Base-by-base conservation (phyloP, 2,113 vertebrate species). In the Thermophis baileyi region DNA sequence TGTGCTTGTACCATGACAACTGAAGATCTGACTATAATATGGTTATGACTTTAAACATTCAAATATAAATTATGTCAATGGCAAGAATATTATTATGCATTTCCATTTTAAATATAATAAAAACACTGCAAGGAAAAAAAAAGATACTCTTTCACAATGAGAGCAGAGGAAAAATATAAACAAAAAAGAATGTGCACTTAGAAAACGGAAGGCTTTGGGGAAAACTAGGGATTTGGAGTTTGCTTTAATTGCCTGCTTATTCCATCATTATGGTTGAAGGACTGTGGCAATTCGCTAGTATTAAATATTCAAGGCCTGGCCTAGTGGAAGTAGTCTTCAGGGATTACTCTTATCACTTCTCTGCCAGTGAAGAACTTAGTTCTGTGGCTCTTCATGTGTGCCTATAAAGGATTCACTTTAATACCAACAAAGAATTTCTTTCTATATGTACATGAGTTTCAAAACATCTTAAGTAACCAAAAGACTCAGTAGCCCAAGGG, bases 241-340 rank as follows among this genome's bases (percentile, higher is more conserved):
- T 97, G 97, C 96, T 98, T 97, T 98, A 98, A 98, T 97, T 97
- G 97, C 97, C 97, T 98, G 95, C 96, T 95, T 93, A 95, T 95
- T 97, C 96, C 95, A 96, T 98, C 97, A 97, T 98, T 98, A 98
- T 96, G 96, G 97, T 97, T 97, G 97, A 98, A 96, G 96, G 95
- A 95, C 95, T 98, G 96, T 97, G 93, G 97, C 97, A 97, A 98
- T 97, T 98, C 97, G 97, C 94, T 91, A 92, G 96, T 95, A 98
- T 97, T 97, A 98, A 98, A 98, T 97, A 98, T 98, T 98, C 98
- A 98, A 97, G 95, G 96, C 95, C 96, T 97, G 97, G 96, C 95
- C 96, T 14, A 49, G 93, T 96, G 94, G 93, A 97, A 96, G 89
- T 35, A 40, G 91, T 93, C 96, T 97, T 95, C 85, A 40, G 95